A percentile compares a stretch with the other conserved stretches of the same genome.
phyloP scores from a whole-genome alignment of 2,113 vertebrate species.

The Hippocampus abdominalis region DNA sequence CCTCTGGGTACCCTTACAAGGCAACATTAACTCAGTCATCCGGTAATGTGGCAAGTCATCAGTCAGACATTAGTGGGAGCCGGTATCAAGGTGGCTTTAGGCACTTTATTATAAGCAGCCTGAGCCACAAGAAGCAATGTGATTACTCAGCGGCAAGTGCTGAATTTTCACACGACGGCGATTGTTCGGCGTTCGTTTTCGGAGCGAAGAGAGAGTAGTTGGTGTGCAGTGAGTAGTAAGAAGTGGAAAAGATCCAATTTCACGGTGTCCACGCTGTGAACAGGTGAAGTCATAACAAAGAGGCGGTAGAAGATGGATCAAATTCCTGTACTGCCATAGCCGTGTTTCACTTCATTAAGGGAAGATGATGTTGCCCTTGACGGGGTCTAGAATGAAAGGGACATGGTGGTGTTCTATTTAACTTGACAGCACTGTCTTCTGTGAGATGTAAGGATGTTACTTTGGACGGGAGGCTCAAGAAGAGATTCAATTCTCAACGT shows the following conservation, averaged over 20 bases:
- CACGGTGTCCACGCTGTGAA: background rate
- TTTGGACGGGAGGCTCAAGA: too few species aligned
- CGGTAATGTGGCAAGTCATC: slow-evolving; percentile 23
- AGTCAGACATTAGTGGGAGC: slow-evolving; percentile 4
- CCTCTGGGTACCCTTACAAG: slow-evolving; percentile 15
- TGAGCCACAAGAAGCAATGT: background rate
- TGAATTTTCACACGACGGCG: background rate
- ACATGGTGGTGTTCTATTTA: too few species aligned
- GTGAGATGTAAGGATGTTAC: too few species aligned
- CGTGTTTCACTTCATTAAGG: background rate
- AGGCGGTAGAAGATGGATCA: background rate
- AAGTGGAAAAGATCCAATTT: background rate
- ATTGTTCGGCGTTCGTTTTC: background rate
- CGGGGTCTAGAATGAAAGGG: too few species aligned
- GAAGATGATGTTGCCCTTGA: too few species aligned
- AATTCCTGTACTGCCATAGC: background rate
- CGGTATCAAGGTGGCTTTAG: slow-evolving; percentile 10
- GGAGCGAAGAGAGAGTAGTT: background rate
- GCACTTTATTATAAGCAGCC: slow-evolving; percentile 20
- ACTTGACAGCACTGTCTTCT: too few species aligned
- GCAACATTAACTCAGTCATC: slow-evolving; percentile 11
- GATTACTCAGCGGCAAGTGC: slow-evolving; percentile 30
- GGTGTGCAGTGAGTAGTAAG: too few species aligned
- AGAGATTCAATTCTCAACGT: too few species aligned
- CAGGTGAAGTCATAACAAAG: background rate